Base-by-base conservation (phyloP, 1,140 invertebrate species). In the Arion vulgaris region DNA sequence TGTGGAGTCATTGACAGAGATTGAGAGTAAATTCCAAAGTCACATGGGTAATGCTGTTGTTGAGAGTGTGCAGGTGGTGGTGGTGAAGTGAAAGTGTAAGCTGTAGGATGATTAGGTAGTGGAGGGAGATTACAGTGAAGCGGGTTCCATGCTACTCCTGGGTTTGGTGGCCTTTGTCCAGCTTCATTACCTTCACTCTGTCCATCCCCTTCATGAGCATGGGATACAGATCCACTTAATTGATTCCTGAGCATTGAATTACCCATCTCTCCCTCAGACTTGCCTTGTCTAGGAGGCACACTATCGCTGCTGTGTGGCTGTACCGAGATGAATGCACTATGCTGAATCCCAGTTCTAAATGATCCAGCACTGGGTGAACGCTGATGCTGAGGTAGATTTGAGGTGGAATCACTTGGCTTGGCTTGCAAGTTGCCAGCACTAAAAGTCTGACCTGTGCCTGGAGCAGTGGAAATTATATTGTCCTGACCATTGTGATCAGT, bases 271-370 rank as follows among this genome's bases (percentile, higher is more conserved):
- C 28, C 49, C 34, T 41, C 36, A 62, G 85, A 85, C 32, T 71
- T 80, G 26, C 84, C 75, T 66, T 86, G 86, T n/a, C 85, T 84
- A 41, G 89, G 87, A 72, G 89, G 68, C 32, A 87, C 90, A 82
- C 88, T 90, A n/a, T n/a, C n/a, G 75, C 89, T 90, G 76, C 86
- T 89, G 51, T 85, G 86, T 17, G 87, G 90, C 38, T 85, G 84
- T 13, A 91, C 89, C 51, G 88, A 87, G 23, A 86, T 88, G 85
- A 91, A 91, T 76, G 90, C 90, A 86, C 90, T 91, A 7, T 85
- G 81, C 75, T 90, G 88, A 57, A 85, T 81, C 49, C 86, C 83
- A 28, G 86, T 81, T 2, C 86, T 85, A 4, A 89, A 73, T 1
- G 89, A 90, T 72, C 87, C 88, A 36, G 90, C 81, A 77, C 90